Percentiles rank a stretch among this genome's conserved stretches.
Conservation (phyloP, 1,140 invertebrate species). For the Megalopta genalis region DNA sequence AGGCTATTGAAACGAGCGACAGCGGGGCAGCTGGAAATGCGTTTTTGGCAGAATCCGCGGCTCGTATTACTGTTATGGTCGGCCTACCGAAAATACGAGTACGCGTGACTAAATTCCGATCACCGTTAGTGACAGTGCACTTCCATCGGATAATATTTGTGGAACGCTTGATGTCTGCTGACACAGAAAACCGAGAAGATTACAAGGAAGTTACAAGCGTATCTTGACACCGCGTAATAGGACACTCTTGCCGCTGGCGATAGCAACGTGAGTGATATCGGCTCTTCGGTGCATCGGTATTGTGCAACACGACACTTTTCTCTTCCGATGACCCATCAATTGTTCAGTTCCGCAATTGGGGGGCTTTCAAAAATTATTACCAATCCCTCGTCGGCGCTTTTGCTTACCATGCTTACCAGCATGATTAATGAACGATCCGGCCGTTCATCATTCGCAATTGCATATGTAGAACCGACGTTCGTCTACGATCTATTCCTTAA, state of each 20-base stretch:
- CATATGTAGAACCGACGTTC: too few relatives aligned
- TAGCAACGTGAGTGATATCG: conserved; percentile 21
- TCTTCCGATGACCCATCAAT: not conserved
- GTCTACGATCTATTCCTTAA: too few relatives aligned
- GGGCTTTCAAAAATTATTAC: too few relatives aligned
- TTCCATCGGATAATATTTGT: conserved; percentile 27
- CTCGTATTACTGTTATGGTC: conserved; percentile 3
- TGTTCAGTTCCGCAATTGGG: not conserved
- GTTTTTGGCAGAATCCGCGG: not conserved
- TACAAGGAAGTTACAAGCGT: conserved; percentile 61
- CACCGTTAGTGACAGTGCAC: not conserved
- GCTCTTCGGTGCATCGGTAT: conserved; percentile 10
- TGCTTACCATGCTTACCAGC: too few relatives aligned
- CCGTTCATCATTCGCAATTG: too few relatives aligned
- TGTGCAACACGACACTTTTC: conserved; percentile 4
- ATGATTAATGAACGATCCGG: too few relatives aligned
- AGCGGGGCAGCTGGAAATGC: not conserved
- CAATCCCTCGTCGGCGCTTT: too few relatives aligned
- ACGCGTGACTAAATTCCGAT: conserved; percentile 7
- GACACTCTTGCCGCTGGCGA: conserved; percentile 12
- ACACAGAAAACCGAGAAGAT: conserved; percentile 48
- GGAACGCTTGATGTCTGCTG: conserved; percentile 21
- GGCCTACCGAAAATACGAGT: not conserved
- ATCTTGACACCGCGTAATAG: conserved; percentile 55
- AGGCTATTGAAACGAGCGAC: not conserved